Base-by-base conservation (phyloP, 2,113 vertebrate genomes). In the Lota lota region DNA sequence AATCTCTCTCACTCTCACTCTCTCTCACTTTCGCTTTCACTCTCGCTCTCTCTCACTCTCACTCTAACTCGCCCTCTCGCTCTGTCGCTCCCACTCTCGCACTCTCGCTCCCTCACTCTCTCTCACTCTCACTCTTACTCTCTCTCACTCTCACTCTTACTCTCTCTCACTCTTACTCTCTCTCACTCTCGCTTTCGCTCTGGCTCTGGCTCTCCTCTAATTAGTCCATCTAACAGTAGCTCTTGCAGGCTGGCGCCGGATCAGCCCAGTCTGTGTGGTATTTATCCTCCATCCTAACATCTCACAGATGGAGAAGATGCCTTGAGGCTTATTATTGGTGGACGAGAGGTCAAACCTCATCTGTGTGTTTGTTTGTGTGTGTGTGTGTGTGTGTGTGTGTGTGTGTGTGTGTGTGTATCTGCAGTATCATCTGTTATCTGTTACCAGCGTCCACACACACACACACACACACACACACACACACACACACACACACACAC, bases 291-390 rank as follows among this genome's bases (percentile, higher is more conserved):
- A 68, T 75, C 64, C 66, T 80, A 80, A 80, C 77, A 77, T 68
- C 62, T 69, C 69, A 24, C 83, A 87, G 82, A 84, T 85, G 83
- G 74, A 72, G 64, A 2, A 6, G 65, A 68, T 20, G 47, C 69
- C 40, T 72, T 63, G 22, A 66, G 72, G 74, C 70, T 50, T 58
- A 74, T 71, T 78, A 64, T 53, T 66, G 64, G 79, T 63, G 61
- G 79, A 60, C 71, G 54, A 19, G 28, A 21, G n/a, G 21, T 20
- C 58, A 53, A 18, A 57, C 71, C 47, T 18, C 53, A 56, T 40
- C 58, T 47, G 47, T 62, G 33, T n/a, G 17, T 36, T 65, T 58
- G 61, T 36, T 22, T 33, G 53, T 36, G 16, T 58, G 22, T n/a
- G 15, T 66, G 64, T 33, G 16, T 7, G 22, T 28, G 51, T 56